Base-by-base conservation (phyloP, 2,113 vertebrate species). In the Toxotes jaculatrix region DNA sequence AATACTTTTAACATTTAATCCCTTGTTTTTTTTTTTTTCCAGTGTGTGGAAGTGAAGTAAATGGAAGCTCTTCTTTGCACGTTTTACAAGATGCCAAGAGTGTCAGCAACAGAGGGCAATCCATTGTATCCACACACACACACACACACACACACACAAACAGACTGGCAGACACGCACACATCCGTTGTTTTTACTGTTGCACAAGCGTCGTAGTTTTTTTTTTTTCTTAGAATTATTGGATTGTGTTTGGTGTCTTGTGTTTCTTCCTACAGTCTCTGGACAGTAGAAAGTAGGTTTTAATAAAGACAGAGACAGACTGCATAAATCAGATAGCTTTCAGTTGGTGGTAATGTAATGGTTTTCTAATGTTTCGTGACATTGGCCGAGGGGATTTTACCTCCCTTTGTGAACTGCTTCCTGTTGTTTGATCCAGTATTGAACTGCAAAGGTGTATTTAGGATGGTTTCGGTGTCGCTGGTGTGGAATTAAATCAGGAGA, bases 401-500 rank as follows among this genome's bases (percentile, higher is more conserved):
- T 70, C 62, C 56, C 47, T 59, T 64, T 76, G 75, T 79, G 77
- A 88, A 79, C 84, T 76, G 68, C 69, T 87, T 87, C 76, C 83
- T 62, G 42, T 84, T 40, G 56, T 82, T 77, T 78, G 36, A 64
- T 69, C 83, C 83, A 49, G 36, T 74, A 59, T 75, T 72, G 11
- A 89, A 73, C 80, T 55, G 66, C 63, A 74, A 57, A 77, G 73
- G 74, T 77, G 79, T 87, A 85, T 79, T 80, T 63, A 79, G 75
- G 78, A 83, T 16, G 21, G 61, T 79, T 62, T 75, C 21, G 60
- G 78, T 66, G 56, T 88, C 27, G 77, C 82, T 80, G 70, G 85
- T 82, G 76, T 85, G 36, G 27, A 84, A 69, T 84, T 67, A 84
- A 91, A 92, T 90, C 89, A 93, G 87, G 88, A 89, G 67, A 92